Conservation (phyloP, 2,888 invertebrate genomes). For the Agrochola lota region DNA sequence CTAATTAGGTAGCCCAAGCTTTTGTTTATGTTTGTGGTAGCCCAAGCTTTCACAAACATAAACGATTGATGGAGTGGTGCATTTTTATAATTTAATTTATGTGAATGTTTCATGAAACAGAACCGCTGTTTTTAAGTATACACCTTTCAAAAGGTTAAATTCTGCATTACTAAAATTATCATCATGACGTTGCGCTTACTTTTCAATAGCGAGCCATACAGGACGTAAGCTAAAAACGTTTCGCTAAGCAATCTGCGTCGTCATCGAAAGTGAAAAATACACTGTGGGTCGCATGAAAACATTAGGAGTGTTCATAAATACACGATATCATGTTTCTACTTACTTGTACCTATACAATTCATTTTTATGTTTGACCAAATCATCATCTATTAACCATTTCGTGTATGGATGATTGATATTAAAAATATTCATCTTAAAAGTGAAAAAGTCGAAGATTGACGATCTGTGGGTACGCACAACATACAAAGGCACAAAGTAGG, state of each 20-base stretch:
- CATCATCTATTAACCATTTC: constrained; percentile 6
- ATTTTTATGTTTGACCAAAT: constrained; percentile 28
- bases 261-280: constrained; percentile 65
- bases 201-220: constrained; percentile 63
- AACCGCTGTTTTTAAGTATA: constrained; percentile 11
- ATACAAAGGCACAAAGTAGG: constrained; percentile 1
- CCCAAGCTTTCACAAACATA: not conserved
- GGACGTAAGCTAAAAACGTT: constrained; percentile 71
- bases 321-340: constrained; percentile 17
- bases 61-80: constrained; percentile 5
- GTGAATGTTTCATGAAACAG: constrained; percentile 7
- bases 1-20: constrained; percentile 8
- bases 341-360: constrained; percentile 8
- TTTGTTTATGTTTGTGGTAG: no score
- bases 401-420: not conserved
- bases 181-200: constrained; percentile 63
- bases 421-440: constrained; percentile 17
- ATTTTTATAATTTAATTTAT: constrained; percentile 5
- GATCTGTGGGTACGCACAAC: not conserved
- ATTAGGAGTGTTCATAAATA: constrained; percentile 52
- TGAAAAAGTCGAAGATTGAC: constrained; percentile 5
- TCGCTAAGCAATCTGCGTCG: constrained; percentile 68
- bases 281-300: constrained; percentile 63
- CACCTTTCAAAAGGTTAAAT: constrained; percentile 34
- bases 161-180: constrained; percentile 61